Evolutionary conservation across 2,797 vertebrate genomes (phyloP).

Genomic region (Myotis myotis): DNA sequence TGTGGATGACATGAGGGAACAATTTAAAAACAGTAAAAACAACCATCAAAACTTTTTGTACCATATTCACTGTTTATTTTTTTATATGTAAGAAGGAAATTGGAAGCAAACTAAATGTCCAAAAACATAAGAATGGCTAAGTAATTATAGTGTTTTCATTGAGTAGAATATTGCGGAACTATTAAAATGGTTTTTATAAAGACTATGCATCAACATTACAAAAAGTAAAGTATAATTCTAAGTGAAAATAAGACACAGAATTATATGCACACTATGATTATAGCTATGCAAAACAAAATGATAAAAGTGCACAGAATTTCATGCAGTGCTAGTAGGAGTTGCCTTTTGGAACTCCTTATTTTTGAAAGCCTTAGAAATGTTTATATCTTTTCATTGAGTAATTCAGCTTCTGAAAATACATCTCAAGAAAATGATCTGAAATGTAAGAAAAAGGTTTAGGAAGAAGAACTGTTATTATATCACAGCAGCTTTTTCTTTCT

Average conservation of each 20-base stretch:
- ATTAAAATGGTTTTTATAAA: conserved; percentile 23
- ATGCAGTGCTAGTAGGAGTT: not conserved
- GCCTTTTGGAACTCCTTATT: conserved; percentile 47
- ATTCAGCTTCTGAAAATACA: conserved; percentile 14
- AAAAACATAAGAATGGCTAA: not conserved
- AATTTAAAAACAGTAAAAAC: conserved; percentile 19
- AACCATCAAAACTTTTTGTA: not conserved
- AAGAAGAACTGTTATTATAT: not conserved
- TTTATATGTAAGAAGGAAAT: not conserved
- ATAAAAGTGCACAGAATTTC: not conserved
- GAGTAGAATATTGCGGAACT: not conserved
- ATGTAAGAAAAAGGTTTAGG: not conserved
- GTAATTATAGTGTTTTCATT: conserved; percentile 33
- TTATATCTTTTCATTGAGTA: conserved; percentile 30
- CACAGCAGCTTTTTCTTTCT: not conserved
- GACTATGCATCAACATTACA: not conserved
- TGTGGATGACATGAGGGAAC: not conserved
- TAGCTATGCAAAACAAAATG: conserved; percentile 24
- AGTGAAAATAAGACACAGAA: conserved; percentile 35
- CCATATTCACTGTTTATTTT: not conserved
- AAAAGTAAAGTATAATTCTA: not conserved
- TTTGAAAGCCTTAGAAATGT: conserved; percentile 25
- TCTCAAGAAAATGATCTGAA: conserved; percentile 18
- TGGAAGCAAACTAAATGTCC: not conserved
- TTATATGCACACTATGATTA: not conserved